A percentile compares a stretch with the other conserved stretches of the same genome.
Conservation (phyloP, 2,797 vertebrate species). For the Cryptoblepharus egeriae region DNA sequence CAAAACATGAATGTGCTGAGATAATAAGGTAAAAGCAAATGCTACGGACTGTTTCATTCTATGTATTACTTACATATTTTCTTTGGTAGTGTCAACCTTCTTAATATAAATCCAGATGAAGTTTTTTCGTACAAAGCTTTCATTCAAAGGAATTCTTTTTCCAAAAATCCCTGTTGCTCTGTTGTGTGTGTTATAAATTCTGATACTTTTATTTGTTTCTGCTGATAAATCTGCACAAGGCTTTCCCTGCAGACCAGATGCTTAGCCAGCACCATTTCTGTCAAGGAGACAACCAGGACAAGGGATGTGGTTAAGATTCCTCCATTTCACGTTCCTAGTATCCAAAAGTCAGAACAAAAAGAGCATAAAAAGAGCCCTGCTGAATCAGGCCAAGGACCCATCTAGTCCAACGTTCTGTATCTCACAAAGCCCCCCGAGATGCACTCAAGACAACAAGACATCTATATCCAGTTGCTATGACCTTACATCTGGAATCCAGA, state of each 20-base stretch:
- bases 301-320: neutral
- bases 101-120: conserved; percentile 3
- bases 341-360: too few relatives aligned
- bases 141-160: neutral
- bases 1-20: neutral
- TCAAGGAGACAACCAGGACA: neutral
- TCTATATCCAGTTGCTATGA: too few relatives aligned
- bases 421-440: neutral
- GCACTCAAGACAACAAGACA: too few relatives aligned
- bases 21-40: neutral
- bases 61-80: conserved; percentile 54
- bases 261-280: neutral
- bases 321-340: neutral
- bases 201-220: neutral
- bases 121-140: neutral
- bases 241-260: neutral
- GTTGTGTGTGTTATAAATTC: too few relatives aligned
- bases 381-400: neutral
- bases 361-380: neutral
- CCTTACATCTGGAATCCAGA: too few relatives aligned
- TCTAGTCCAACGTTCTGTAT: neutral
- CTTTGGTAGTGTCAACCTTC: neutral
- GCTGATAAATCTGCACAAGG: neutral
- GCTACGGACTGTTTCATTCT: conserved; percentile 38
- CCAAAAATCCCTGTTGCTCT: neutral